These are phyloP conservation scores for Sogatella furcifera DNA, from an alignment of 1,140 invertebrate genomes.

Conservation along the genomic window DNA sequence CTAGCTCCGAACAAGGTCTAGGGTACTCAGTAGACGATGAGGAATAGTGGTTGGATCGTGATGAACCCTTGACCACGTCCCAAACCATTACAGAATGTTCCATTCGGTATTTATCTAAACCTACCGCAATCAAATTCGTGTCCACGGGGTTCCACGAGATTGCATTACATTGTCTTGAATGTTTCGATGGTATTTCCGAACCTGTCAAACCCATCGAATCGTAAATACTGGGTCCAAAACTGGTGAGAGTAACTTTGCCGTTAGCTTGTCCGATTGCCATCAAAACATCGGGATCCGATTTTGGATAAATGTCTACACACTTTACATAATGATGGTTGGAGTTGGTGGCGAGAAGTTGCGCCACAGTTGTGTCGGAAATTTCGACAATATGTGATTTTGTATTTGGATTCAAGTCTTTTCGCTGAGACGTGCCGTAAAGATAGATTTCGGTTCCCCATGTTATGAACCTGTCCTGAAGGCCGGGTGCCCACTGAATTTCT, in stretches of 20 bases:
- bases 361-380: constrained; percentile 52
- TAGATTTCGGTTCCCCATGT: constrained; percentile 77
- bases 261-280: constrained; percentile 75
- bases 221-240: constrained; percentile 58
- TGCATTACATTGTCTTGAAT: constrained; percentile 74
- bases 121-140: constrained; percentile 67
- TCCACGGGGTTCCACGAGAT: constrained; percentile 84
- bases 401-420: constrained; percentile 35
- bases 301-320: constrained; percentile 68
- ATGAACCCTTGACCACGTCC: constrained; percentile 49
- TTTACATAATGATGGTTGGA: constrained; percentile 55
- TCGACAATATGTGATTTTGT: constrained; percentile 31
- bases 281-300: constrained; percentile 58
- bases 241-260: constrained; percentile 71
- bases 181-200: constrained; percentile 68
- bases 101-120: constrained; percentile 75
- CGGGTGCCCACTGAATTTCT: constrained; percentile 72
- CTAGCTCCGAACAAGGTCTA: constrained; percentile 36
- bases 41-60: not conserved
- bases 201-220: constrained; percentile 55
- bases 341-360: constrained; percentile 53
- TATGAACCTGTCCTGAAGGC: constrained; percentile 65
- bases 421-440: constrained; percentile 60
- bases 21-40: not conserved
- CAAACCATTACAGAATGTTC: constrained; percentile 71